Conservation (phyloP, 2,797 vertebrate species). For the Intellagama lesueurii region DNA sequence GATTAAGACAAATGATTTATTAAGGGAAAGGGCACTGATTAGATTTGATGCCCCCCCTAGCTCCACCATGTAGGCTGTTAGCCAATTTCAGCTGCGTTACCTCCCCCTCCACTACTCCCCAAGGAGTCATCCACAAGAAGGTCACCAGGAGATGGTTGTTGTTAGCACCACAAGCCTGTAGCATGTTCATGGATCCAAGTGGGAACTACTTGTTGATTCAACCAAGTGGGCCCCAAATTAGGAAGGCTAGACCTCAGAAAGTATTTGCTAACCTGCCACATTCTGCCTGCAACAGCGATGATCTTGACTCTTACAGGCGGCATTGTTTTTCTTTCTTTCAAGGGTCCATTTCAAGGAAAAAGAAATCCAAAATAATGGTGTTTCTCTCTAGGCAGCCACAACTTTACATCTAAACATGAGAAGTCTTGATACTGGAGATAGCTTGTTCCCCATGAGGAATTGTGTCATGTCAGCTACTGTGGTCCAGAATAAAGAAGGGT, state of each 20-base stretch:
- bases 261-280: no score
- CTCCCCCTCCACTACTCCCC: neutral
- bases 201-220: constrained; percentile 6
- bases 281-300: constrained; percentile 18
- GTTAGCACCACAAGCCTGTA: neutral
- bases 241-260: neutral
- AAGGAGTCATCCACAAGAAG: constrained; percentile 49
- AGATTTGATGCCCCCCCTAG: constrained; percentile 45
- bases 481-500: neutral
- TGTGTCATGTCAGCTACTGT: neutral
- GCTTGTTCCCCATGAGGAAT: neutral
- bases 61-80: constrained; percentile 35
- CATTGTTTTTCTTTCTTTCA: no score
- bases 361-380: neutral
- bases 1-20: constrained; percentile 83
- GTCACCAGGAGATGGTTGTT: constrained; percentile 44
- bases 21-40: constrained; percentile 75
- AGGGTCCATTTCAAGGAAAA: no score
- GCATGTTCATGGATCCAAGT: neutral
- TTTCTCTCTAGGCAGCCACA: neutral
- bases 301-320: neutral
- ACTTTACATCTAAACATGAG: neutral
- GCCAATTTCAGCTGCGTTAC: constrained; percentile 11
- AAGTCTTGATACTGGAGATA: neutral
- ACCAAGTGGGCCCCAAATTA: neutral